Evolutionary conservation across 1,140 invertebrate genomes (phyloP).

Genomic region (Zophobas atratus): DNA sequence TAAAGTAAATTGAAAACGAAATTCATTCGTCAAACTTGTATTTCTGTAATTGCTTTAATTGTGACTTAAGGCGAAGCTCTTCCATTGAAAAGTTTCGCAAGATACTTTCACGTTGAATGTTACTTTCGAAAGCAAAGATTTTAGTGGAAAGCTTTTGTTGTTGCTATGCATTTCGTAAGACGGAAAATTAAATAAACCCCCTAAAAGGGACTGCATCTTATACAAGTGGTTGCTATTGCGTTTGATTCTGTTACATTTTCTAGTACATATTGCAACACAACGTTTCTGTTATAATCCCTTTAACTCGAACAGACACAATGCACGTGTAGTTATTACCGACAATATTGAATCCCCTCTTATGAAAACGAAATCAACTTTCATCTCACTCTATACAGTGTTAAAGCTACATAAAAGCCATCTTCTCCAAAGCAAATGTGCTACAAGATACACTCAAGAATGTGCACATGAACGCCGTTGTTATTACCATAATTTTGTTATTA

Average conservation of each 20-base stretch:
- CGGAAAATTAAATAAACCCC: conserved; percentile 13
- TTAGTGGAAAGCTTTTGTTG: conserved; percentile 2
- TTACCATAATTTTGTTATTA: conserved; percentile 44
- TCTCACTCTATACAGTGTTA: conserved; percentile 34
- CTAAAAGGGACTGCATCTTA: conserved; percentile 4
- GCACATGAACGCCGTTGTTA: conserved; percentile 27
- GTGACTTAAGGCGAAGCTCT: conserved; percentile 30
- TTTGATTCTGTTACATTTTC: neutral
- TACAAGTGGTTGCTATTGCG: conserved; percentile 5
- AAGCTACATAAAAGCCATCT: conserved; percentile 37
- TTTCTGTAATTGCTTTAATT: conserved; percentile 44
- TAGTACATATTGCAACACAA: conserved; percentile 9
- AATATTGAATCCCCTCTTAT: conserved; percentile 32
- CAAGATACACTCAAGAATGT: conserved; percentile 38
- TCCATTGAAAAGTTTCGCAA: conserved; percentile 16
- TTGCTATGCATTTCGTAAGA: conserved; percentile 13
- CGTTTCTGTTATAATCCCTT: conserved; percentile 25
- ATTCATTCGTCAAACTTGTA: conserved; percentile 38
- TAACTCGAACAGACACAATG: conserved; percentile 28
- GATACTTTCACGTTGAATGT: conserved; percentile 30
- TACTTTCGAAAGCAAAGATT: conserved; percentile 23
- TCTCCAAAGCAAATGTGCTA: conserved; percentile 30
- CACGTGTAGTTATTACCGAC: conserved; percentile 34
- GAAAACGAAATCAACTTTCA: conserved; percentile 41
- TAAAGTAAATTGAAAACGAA: conserved; percentile 31